Evolutionary conservation across 2,797 vertebrate species (phyloP), one percentile per base, ranked within the genome.

Genomic region (Sternotherus odoratus): DNA sequence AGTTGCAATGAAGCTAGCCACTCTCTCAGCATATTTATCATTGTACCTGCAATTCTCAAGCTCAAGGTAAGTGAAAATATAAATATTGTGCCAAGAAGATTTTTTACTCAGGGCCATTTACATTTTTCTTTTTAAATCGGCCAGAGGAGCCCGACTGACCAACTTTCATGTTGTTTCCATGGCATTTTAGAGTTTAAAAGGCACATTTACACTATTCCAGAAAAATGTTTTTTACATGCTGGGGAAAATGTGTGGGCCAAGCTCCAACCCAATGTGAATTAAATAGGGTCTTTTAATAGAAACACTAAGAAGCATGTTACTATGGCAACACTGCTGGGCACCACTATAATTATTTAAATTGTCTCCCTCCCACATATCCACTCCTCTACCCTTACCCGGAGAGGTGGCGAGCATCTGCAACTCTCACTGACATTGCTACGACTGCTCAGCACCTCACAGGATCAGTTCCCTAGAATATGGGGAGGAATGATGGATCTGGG

Each of bases 281-380:
- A 95, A 96, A 93, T 0, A 0, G 79, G 69, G 93, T 66, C 94
- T 95, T 96, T 95, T 94, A 96, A 96, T 92, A 97, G 96, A 83
- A 95, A 92, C 2, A 4, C 89, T 93, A 92, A 90, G 93, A 89
- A 2, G 56, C 69, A 90, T 95, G 97, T 97, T 97, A 89, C 97
- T 95, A 97, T 96, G 95, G 95, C 91, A 97, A 97, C 96, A 74
- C 95, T 86, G 92, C 89, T 91, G 95, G 95, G 93, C 91, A 95
- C 54, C 77, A 24, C 86, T 89, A 54, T 80, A 92, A 92, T 92
- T 93, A n/a, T 28, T 89, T 80, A 85, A 53, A 87, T 30, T 26
- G 50, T 86, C 50, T 96, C 50, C 90, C 87, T 93, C 94, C 83
- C 88, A 91, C 91, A 26, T 12, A 53, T 50, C 81, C 51, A 23